Evolutionary conservation across 92 coral and sea anemone species (phyloP), one percentile per base, ranked within the genome.

Genomic region (Heliopora coerulea): DNA sequence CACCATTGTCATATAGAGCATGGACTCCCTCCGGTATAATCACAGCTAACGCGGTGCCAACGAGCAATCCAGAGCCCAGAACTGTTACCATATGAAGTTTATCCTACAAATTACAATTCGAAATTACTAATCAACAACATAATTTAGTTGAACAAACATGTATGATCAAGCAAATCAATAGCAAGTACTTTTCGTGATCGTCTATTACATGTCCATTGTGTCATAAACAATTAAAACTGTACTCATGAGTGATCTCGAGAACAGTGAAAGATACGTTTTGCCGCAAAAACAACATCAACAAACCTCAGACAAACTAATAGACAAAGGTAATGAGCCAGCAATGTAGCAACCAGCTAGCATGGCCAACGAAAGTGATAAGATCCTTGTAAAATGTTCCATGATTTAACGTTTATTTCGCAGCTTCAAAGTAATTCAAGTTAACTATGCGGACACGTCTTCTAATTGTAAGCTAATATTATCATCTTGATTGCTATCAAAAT

Each of bases 31-130:
- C 98, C 11, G 98, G 98, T 41, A 93, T 93, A 39, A 93, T 93
- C 5, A 93, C 98, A 9, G 98, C 98, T 21, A 93, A 81, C n/a
- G 98, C 98, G 1, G 98, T 93, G 0, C 98, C 98, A 20, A 93
- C 98, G 69, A 93, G 65, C 49, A 93, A 79, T 3, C 98, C 98
- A 42, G 98, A 91, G 33, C 98, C 98, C 27, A 93, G 86, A 15
- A 90, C 85, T 32, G 96, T 93, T 24, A 93, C 91, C 98, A 90
- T 90, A 56, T 88, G 90, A 14, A 93, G 87, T 19, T 96, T 84
- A 35, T 83, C 85, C 98, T 90, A 74, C 21, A 49, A 33, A 32
- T 52, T 15, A 34, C 1, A 34, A 46, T 2, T 7, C 15, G 42
- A 48, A 49, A 26, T 15, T 12, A 20, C 40, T 17, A 35, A 7